phyloP scores from a whole-genome alignment of 1,140 invertebrate genomes.

The Atta cephalotes region DNA sequence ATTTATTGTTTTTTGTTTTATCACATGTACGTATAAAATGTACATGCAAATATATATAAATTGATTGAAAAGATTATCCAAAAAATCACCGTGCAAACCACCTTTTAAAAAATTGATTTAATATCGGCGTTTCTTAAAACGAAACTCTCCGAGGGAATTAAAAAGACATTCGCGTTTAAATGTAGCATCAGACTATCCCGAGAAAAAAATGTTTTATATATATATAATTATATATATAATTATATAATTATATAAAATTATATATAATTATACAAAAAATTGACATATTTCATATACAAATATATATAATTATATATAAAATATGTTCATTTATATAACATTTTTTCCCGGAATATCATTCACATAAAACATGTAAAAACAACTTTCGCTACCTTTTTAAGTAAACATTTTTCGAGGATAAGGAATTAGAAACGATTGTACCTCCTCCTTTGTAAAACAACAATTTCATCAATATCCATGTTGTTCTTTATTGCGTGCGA shows the following conservation, averaged over 20 bases:
- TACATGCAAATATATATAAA: not conserved
- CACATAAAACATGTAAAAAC: not conserved
- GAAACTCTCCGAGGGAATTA: not conserved
- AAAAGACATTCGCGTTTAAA: no score
- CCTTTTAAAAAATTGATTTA: not conserved
- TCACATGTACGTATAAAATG: not conserved
- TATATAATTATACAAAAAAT: no score
- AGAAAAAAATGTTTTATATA: no score
- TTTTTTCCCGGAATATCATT: not conserved
- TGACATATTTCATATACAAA: no score
- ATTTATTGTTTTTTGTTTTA: not conserved
- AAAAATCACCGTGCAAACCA: not conserved
- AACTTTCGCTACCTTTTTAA: not conserved
- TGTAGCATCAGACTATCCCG: no score
- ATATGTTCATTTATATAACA: no score
- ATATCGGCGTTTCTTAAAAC: not conserved
- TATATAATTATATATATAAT: no score
- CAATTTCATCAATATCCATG: not conserved
- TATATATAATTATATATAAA: no score
- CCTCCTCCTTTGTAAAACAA: not conserved
- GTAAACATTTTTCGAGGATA: not conserved
- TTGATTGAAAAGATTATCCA: not conserved
- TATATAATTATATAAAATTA: no score
- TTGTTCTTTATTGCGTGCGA: slow-evolving; percentile 5
- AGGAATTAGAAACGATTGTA: not conserved